phyloP scores from a whole-genome alignment of 1,140 invertebrate species.

The Trichonephila inaurata region DNA sequence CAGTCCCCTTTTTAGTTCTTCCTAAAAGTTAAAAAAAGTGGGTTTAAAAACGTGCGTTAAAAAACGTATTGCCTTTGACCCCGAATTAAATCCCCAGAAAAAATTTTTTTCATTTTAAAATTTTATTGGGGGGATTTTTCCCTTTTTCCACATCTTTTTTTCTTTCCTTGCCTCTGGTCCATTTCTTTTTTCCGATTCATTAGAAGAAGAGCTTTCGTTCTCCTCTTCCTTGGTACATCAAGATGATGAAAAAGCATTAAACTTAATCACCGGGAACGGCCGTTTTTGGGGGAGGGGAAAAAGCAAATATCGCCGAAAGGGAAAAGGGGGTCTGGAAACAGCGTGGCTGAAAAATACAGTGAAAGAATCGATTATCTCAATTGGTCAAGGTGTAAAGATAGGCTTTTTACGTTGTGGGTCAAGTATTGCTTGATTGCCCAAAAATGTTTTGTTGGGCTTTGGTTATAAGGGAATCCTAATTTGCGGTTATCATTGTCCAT shows the following conservation, averaged over 20 bases:
- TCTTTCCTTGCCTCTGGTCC: not conserved
- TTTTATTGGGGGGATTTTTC: not conserved
- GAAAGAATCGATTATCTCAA: not conserved
- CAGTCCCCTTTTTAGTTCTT: too few relatives aligned
- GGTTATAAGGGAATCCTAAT: too few relatives aligned
- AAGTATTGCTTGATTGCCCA: too few relatives aligned
- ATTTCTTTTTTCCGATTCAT: constrained; percentile 3
- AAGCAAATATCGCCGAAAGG: not conserved
- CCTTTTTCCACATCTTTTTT: too few relatives aligned
- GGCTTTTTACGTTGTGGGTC: too few relatives aligned
- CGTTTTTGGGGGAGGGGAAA: not conserved
- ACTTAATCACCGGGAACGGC: constrained; percentile 40
- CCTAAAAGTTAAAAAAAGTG: too few relatives aligned
- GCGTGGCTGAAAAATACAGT: not conserved
- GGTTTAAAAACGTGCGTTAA: too few relatives aligned
- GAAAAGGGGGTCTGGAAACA: not conserved
- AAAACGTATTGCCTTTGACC: not conserved
- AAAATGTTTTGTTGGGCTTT: too few relatives aligned
- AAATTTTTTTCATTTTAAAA: not conserved
- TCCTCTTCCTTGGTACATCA: not conserved
- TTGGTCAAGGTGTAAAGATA: not conserved
- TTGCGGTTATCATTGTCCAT: too few relatives aligned
- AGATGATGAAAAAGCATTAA: constrained; percentile 50
- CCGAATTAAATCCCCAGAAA: not conserved
- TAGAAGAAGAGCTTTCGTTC: not conserved